Percentiles rank a stretch among this genome's conserved stretches.
Evolutionary conservation across 2,888 invertebrate genomes (phyloP).

Genomic region (Clitarchus hookeri): DNA sequence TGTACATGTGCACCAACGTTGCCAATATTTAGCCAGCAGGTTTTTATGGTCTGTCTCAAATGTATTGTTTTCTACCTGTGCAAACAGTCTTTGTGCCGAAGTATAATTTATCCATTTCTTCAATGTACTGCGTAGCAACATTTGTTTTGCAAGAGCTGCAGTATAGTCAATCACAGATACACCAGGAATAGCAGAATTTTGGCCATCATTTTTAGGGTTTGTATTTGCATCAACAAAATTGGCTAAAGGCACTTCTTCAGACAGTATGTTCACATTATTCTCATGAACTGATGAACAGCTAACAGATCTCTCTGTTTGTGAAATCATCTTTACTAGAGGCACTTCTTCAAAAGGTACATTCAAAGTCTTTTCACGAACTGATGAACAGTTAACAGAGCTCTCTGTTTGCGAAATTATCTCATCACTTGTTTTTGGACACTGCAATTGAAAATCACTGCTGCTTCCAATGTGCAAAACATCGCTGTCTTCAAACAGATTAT

Average conservation of each 20-base stretch:
- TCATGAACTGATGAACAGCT: not conserved
- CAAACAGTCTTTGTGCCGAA: not conserved
- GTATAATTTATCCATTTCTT: conserved; percentile 12
- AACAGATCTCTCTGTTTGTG: not conserved
- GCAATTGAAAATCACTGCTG: not conserved
- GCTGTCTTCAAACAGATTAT: not conserved
- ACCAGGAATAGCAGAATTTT: not conserved
- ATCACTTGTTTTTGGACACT: not conserved
- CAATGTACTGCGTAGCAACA: not conserved
- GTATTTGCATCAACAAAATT: not conserved
- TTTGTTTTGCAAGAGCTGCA: not conserved
- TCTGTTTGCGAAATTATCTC: not conserved
- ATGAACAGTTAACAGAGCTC: not conserved
- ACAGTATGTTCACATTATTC: not conserved
- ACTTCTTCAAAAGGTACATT: no score
- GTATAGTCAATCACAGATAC: not conserved
- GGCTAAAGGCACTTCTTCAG: not conserved
- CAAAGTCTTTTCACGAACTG: not conserved
- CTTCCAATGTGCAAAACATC: not conserved
- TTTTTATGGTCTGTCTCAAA: not conserved
- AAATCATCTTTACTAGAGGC: not conserved
- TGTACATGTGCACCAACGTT: not conserved
- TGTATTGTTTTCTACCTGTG: not conserved
- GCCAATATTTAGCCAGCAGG: not conserved
- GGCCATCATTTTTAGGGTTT: not conserved